These are phyloP conservation scores for Eupithecia tripunctaria DNA, from an alignment of 2,888 invertebrate species.

Conservation along the genomic window DNA sequence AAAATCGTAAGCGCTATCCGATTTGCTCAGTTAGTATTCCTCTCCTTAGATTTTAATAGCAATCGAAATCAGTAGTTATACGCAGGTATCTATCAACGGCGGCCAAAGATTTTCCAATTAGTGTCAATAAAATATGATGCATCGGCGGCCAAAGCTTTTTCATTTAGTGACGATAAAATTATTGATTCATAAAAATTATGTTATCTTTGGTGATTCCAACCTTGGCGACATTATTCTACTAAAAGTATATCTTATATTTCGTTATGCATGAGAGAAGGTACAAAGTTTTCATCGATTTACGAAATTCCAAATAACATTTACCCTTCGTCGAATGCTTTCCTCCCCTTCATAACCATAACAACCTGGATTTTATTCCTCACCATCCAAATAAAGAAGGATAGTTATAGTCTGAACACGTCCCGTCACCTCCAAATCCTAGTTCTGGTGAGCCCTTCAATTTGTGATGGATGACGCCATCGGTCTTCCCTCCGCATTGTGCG, in stretches of 20 bases:
- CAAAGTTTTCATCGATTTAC: background rate
- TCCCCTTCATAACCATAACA: background rate
- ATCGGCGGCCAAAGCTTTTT: background rate
- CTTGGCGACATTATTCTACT: background rate
- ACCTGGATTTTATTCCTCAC: background rate
- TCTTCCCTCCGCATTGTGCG: slow-evolving; percentile 42
- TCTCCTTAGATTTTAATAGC: background rate
- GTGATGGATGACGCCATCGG: slow-evolving; percentile 57
- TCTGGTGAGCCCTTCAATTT: slow-evolving; percentile 52
- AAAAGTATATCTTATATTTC: background rate
- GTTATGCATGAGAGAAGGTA: background rate
- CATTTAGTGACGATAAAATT: background rate
- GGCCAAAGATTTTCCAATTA: background rate
- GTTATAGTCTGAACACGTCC: slow-evolving; percentile 28
- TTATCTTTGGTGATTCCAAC: background rate
- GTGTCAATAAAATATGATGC: background rate
- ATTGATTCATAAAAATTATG: background rate
- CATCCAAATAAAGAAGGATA: background rate
- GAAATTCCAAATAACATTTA: background rate
- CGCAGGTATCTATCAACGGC: too few relatives aligned
- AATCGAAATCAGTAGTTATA: background rate
- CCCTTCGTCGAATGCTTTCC: background rate
- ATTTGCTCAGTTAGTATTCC: background rate
- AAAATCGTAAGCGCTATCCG: background rate
- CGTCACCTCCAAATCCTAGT: slow-evolving; percentile 51